Evolutionary conservation across 2,888 invertebrate species (phyloP).

Genomic region (Perithous albicinctus): DNA sequence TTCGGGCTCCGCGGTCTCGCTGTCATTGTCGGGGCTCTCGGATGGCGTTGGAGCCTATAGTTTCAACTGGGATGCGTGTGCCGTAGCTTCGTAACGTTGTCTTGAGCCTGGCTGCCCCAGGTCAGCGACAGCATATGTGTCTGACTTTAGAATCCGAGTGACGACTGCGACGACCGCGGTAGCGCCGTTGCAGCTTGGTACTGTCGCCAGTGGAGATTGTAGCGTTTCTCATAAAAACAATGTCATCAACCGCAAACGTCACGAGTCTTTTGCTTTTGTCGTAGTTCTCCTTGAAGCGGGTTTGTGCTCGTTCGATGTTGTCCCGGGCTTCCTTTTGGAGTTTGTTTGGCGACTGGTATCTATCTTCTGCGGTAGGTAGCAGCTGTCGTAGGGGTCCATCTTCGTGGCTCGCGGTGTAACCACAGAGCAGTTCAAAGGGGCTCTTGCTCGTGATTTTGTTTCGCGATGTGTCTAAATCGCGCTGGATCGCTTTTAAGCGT

Average conservation of each 20-base stretch:
- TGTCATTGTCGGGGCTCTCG: too few species aligned
- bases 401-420: too few species aligned
- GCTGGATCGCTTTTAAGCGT: slow-evolving; percentile 24
- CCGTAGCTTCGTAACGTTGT: too few species aligned
- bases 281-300: slow-evolving; percentile 11
- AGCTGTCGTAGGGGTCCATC: slow-evolving; percentile 58
- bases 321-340: slow-evolving; percentile 38
- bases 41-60: too few species aligned
- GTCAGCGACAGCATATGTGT: too few species aligned
- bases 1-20: too few species aligned
- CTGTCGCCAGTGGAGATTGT: slow-evolving; percentile 30
- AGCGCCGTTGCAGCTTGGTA: slow-evolving; percentile 43
- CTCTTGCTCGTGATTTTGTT: too few species aligned
- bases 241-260: slow-evolving; percentile 33
- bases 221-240: slow-evolving; percentile 34
- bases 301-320: not conserved
- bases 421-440: too few species aligned
- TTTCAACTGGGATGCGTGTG: too few species aligned
- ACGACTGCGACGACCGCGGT: too few species aligned
- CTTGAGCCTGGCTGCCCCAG: too few species aligned
- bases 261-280: slow-evolving; percentile 13
- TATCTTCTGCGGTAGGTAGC: not conserved
- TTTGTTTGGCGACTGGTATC: not conserved
- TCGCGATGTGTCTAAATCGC: slow-evolving; percentile 52
- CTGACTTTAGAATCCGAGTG: too few species aligned